Evolutionary conservation across 2,888 invertebrate genomes (phyloP).

Genomic region (Pristionchus mayeri): DNA sequence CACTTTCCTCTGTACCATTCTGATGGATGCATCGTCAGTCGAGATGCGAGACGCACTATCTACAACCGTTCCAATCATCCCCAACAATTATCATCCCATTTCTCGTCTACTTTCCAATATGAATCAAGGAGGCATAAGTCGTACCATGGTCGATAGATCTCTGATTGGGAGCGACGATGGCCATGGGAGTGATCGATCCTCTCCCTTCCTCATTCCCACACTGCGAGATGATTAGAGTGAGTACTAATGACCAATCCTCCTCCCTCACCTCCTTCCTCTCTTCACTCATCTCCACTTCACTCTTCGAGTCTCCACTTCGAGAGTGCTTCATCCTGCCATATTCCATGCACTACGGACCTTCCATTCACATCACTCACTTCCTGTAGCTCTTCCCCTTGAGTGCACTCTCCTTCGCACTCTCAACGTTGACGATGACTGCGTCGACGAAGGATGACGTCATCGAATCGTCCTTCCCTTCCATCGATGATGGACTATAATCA

Average conservation of each 20-base stretch:
- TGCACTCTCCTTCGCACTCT: conserved; percentile 42
- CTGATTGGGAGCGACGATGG: conserved; percentile 42
- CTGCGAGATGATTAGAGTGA: background rate
- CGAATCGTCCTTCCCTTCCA: background rate
- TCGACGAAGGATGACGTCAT: conserved; percentile 28
- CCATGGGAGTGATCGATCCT: conserved; percentile 24
- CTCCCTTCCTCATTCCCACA: background rate
- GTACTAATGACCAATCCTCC: background rate
- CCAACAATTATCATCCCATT: background rate
- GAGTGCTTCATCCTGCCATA: conserved; percentile 27
- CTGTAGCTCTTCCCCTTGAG: conserved; percentile 37
- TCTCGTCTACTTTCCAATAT: background rate
- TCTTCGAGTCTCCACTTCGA: background rate
- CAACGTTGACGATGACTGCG: background rate
- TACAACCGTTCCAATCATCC: no score
- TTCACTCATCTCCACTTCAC: background rate
- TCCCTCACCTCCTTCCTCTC: background rate
- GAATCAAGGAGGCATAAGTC: background rate
- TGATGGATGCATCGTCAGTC: conserved; percentile 45
- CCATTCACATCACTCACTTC: background rate
- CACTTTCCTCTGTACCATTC: conserved; percentile 52
- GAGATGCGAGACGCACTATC: background rate
- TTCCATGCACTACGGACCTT: background rate
- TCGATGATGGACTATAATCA: no score
- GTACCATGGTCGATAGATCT: background rate